Evolutionary conservation across 2,113 vertebrate species (phyloP), one percentile per base, ranked within the genome.

Genomic region (Gopherus evgoodei): DNA sequence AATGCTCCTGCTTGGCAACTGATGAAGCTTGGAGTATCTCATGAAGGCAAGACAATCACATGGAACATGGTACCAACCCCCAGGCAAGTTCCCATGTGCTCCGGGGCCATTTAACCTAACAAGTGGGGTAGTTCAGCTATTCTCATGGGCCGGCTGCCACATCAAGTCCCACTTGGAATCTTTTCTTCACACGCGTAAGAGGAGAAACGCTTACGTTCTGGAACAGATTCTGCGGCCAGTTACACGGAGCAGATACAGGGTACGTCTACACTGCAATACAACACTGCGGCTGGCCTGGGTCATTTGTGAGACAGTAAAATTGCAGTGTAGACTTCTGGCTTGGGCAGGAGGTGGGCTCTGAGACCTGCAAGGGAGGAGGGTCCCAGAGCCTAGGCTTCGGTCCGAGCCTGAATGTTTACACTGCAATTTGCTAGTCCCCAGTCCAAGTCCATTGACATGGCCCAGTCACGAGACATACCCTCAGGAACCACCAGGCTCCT

Each of bases 1-100:
- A 88, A 72, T 19, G 16, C 69, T 65, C 53, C 50, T 69, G 75
- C 81, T 0, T 1, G 81, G 42, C 0, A 5, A 93, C 56, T 54
- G 29, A 14, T 2, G 3, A 80, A 47, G 56, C 89, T 42, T n/a
- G 85, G 72, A 65, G 87, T 25, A 35, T 86, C 54, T 88, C 62
- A 25, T 44, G 9, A 84, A 29, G 0, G 0, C 52, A 52, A 44
- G 52, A 27, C 1, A 13, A 75, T 22, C 72, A 13, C 5, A 14
- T 1, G 21, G 82, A 91, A 44, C 42, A 8, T 4, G 27, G 35
- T 6, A 11, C 0, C 1, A 80, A 79, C 25, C 90, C 83, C 17
- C 6, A 4, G 38, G 87, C 16, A 84, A 83, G 52, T 38, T 80
- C 49, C 69, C n/a, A 69, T 59, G 16, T 47, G 27, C 89, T 84